Conservation (phyloP, 2,797 vertebrate genomes). For the Microhierax caerulescens region DNA sequence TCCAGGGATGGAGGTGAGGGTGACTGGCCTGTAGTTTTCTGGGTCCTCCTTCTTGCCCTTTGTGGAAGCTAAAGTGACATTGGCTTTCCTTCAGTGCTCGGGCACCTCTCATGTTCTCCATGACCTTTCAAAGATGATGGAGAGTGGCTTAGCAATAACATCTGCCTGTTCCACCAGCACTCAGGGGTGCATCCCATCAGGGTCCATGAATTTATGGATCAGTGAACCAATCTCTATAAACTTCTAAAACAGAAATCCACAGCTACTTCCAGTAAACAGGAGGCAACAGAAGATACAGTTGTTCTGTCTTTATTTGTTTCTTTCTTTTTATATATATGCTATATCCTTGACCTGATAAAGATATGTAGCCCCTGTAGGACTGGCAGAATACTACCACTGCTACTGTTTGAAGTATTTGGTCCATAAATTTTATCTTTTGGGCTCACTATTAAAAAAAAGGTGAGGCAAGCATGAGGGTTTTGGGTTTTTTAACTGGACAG, state of each 20-base stretch:
- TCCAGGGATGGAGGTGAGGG: no score
- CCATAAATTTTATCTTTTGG: not conserved
- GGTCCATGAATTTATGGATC: not conserved
- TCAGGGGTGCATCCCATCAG: no score
- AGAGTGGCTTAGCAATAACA: no score
- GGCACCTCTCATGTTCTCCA: no score
- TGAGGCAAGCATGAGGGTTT: rapidly evolving
- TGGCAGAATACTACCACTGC: not conserved
- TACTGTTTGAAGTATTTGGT: not conserved
- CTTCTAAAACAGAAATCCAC: not conserved
- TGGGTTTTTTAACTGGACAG: not conserved
- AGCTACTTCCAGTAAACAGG: not conserved
- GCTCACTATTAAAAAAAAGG: not conserved
- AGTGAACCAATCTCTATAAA: not conserved
- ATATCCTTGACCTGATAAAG: not conserved
- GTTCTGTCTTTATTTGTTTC: not conserved
- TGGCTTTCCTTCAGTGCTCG: no score
- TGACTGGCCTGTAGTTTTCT: no score
- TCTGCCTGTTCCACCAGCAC: no score
- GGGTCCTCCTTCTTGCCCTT: no score
- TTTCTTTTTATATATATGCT: not conserved
- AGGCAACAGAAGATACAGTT: not conserved
- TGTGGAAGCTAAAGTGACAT: no score
- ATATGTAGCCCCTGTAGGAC: not conserved
- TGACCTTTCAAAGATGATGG: no score